A percentile compares a stretch with the other conserved stretches of the same genome.
phyloP scores from a whole-genome alignment of 2,113 vertebrate species.

The Felis chaus region DNA sequence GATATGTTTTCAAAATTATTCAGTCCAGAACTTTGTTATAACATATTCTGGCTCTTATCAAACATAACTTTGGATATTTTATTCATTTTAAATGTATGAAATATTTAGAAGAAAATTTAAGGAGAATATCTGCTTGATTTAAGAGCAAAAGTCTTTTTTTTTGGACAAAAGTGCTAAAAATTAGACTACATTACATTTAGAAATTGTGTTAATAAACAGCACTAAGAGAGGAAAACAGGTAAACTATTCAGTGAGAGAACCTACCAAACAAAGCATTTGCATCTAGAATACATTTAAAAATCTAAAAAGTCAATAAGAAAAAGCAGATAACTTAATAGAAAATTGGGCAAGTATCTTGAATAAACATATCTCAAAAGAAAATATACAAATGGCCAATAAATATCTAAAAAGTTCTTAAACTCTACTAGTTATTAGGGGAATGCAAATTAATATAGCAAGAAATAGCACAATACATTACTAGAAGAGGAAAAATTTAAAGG shows the following conservation, averaged over 20 bases:
- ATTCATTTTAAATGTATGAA: background rate
- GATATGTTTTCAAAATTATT: conserved; percentile 39
- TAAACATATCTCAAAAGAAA: background rate
- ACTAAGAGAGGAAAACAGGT: background rate
- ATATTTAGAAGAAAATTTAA: background rate
- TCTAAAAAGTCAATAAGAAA: background rate
- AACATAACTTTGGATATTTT: background rate
- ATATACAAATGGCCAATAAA: background rate
- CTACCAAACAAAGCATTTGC: background rate
- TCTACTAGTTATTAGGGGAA: background rate
- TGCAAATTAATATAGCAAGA: background rate
- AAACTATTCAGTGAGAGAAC: background rate
- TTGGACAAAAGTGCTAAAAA: background rate
- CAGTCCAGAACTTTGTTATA: background rate
- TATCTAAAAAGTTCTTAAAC: background rate
- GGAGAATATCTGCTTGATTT: background rate
- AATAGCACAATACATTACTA: background rate
- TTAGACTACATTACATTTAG: background rate
- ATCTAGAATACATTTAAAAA: background rate
- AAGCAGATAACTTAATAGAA: background rate
- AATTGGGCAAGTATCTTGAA: background rate
- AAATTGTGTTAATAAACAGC: background rate
- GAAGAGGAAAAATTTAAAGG: background rate
- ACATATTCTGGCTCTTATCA: conserved; percentile 34
- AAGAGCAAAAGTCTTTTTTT: background rate